Conservation (phyloP, 2,113 vertebrate species). For the Candoia aspera region DNA sequence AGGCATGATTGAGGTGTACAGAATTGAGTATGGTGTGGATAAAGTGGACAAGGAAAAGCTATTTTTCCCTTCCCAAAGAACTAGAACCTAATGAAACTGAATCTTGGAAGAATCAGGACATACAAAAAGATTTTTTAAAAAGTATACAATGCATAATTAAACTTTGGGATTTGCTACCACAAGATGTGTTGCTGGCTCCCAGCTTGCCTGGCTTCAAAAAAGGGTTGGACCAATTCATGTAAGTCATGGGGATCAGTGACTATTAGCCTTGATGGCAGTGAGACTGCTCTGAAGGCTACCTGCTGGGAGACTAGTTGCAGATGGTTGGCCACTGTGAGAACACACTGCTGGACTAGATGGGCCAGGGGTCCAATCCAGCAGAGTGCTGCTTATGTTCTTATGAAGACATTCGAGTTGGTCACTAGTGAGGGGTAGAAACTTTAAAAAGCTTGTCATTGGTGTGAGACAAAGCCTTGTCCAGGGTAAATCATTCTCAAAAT, state of each 20-base stretch:
- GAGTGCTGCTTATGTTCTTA: not conserved
- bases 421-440: not conserved
- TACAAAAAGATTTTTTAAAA: not conserved
- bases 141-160: not conserved
- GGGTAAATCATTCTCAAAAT: not conserved
- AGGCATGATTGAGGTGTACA: not conserved
- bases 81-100: not conserved
- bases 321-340: not conserved
- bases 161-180: not conserved
- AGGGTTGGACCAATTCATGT: not conserved
- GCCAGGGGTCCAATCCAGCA: not conserved
- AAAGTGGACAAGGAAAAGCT: not conserved
- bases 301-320: not conserved
- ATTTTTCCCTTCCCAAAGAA: not conserved
- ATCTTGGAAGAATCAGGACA: not conserved
- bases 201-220: not conserved
- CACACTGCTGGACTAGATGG: not conserved
- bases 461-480: not conserved
- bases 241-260: not conserved
- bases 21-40: not conserved
- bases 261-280: not conserved
- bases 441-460: not conserved
- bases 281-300: not conserved
- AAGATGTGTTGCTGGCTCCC: not conserved
- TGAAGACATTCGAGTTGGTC: not conserved